Evolutionary conservation across 92 coral and sea anemone species (phyloP).

Genomic region (Blastomussa wellsi): DNA sequence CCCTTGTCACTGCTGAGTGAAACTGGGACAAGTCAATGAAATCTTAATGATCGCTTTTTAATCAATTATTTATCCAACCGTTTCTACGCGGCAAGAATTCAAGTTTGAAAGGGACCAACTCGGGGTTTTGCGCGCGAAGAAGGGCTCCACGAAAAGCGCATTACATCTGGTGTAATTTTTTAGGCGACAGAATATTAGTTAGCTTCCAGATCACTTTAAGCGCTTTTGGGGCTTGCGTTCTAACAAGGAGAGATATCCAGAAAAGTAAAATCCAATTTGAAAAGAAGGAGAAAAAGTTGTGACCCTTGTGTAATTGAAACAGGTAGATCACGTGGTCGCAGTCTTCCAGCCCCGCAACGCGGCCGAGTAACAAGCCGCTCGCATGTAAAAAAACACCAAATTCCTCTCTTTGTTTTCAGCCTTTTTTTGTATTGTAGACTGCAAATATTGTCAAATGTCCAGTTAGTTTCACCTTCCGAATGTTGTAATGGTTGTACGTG

Average conservation of each 20-base stretch:
- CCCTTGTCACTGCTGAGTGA: constrained; percentile 25
- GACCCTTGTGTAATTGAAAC: background rate
- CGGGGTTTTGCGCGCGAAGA: constrained; percentile 4
- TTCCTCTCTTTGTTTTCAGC: background rate
- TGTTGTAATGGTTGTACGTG: background rate
- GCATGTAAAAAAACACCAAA: background rate
- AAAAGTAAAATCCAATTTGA: background rate
- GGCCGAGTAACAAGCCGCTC: background rate
- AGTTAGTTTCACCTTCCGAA: background rate
- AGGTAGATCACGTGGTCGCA: constrained; percentile 1
- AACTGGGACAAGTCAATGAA: constrained; percentile 37
- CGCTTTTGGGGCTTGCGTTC: background rate
- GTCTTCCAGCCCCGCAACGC: background rate
- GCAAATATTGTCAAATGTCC: background rate
- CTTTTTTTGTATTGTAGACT: background rate
- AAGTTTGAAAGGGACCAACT: constrained; percentile 25
- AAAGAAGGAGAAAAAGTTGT: background rate
- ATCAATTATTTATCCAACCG: constrained; percentile 28
- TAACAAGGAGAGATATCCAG: background rate
- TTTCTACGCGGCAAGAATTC: constrained; percentile 21
- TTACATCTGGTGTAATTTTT: background rate
- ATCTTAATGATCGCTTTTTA: constrained; percentile 6
- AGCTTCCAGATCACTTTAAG: constrained; percentile 4
- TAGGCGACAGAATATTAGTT: background rate
- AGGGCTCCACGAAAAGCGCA: constrained; percentile 8